Evolutionary conservation across 2,113 vertebrate genomes (phyloP), one percentile per base, ranked within the genome.

Genomic region (Lophius piscatorius): DNA sequence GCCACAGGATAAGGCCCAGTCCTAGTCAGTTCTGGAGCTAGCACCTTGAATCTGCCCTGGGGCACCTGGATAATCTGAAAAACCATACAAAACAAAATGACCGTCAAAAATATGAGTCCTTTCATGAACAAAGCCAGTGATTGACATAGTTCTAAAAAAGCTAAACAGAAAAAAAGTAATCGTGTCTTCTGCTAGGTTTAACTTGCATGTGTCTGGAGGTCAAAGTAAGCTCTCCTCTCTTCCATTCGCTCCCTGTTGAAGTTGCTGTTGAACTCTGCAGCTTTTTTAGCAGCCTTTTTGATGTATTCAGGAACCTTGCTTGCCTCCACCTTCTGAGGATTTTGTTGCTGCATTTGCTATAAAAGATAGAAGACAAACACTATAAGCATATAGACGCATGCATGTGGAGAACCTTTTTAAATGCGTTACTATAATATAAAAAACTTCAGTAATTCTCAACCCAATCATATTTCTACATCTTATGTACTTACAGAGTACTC

Each of bases 251-350:
- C 97, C 70, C 97, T 89, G 73, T 99, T 99, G 62, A 99, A 92
- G 82, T 94, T 97, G 79, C 94, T 98, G 88, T 99, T 99, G 69
- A 98, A 99, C 56, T 99, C 97, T 0, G 97, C 97, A 22, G 97
- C 97, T 75, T 98, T 99, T 76, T 93, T 97, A 44, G 97, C 97
- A 44, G 97, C 97, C 78, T 98, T 98, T 90, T 99, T 98, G 42
- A 99, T 98, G 63, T 99, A 99, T 74, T 99, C 97, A 0, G 97
- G 96, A 68, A 98, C 97, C 89, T 97, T 99, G 84, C 97, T 97
- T 74, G 97, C 95, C 83, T 99, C 97, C 9, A 99, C 96, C 73
- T 95, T 99, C 85, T 99, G 97, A 12, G 94, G 95, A 45, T 93
- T 98, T 85, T 99, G 97, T 52, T 97, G 95, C 41, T 99, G 96